Evolutionary conservation across 2,888 invertebrate genomes (phyloP).

Genomic region (Sympetrum striolatum): DNA sequence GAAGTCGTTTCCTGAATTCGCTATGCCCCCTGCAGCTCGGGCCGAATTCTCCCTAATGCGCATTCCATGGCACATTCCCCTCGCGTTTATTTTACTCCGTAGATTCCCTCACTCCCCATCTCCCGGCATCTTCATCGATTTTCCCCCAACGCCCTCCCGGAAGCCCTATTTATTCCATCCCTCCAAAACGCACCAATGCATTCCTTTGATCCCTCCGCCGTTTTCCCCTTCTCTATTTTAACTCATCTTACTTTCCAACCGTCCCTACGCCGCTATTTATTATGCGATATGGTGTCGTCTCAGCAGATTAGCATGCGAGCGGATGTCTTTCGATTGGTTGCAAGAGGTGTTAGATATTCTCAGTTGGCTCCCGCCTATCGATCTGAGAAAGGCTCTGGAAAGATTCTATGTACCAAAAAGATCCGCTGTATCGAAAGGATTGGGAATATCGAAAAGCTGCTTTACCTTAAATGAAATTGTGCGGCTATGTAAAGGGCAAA

Average conservation of each 20-base stretch:
- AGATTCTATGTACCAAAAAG: too few species aligned
- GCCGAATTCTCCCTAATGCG: not conserved
- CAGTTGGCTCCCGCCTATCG: not conserved
- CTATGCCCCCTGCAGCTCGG: not conserved
- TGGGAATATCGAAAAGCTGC: too few species aligned
- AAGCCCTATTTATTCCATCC: not conserved
- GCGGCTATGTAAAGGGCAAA: too few species aligned
- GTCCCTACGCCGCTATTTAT: not conserved
- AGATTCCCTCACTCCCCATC: conserved; percentile 10
- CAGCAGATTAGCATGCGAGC: too few species aligned
- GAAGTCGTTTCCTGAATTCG: not conserved
- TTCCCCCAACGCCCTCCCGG: not conserved
- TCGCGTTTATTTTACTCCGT: not conserved
- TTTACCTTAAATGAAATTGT: too few species aligned
- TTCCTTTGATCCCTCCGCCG: not conserved
- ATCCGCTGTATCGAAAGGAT: too few species aligned
- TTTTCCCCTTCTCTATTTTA: not conserved
- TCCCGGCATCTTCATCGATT: not conserved
- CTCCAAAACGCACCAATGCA: not conserved
- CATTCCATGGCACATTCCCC: not conserved
- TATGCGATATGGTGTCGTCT: not conserved
- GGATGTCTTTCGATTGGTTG: too few species aligned
- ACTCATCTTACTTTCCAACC: not conserved
- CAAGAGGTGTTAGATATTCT: not conserved
- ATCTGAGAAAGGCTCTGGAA: too few species aligned